Evolutionary conservation across 2,797 vertebrate species (phyloP), one percentile per base, ranked within the genome.

Genomic region (Sphenodon punctatus): DNA sequence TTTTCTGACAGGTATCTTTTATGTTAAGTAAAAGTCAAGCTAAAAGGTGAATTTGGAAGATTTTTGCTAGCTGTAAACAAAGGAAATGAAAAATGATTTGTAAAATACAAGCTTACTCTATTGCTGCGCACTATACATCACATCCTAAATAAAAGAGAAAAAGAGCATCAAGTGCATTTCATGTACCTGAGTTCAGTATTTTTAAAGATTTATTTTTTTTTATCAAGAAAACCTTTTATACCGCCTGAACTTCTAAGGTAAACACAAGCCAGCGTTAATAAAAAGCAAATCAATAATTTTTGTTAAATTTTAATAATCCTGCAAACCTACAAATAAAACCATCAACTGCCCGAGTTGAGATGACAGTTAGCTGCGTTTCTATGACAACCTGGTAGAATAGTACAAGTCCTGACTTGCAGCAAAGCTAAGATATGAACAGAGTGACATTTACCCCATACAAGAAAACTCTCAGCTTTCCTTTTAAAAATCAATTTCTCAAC

Each of bases 291-390:
- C 95, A 95, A 96, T 96, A 96, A 84, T 95, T 95, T 96, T 94
- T 95, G 93, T 96, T 95, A 96, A 96, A 97, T 97, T 96, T 96
- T 97, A 96, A 97, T 97, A 96, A 96, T 96, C 93, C 79, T 92
- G 93, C 86, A 95, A 95, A 94, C 84, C 92, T 90, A 95, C 95
- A 96, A 97, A 96, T 95, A 94, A 95, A 96, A 95, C 91, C 92
- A 96, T 95, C 92, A 96, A 89, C 82, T 89, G 85, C 74, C 76
- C 93, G 93, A 95, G 91, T 94, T 90, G 93, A 95, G 86, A 95
- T 95, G 96, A 96, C 96, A 96, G 96, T 92, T 94, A 88, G 94
- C 88, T 84, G 80, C 0, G 94, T 97, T 96, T 96, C 96, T 96
- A 97, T 96, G 95, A 95, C 94, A 96, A 97, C 96, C 89, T 71